phyloP scores from a whole-genome alignment of 64 coral and sea anemone genomes.

The Pachyseris speciosa region DNA sequence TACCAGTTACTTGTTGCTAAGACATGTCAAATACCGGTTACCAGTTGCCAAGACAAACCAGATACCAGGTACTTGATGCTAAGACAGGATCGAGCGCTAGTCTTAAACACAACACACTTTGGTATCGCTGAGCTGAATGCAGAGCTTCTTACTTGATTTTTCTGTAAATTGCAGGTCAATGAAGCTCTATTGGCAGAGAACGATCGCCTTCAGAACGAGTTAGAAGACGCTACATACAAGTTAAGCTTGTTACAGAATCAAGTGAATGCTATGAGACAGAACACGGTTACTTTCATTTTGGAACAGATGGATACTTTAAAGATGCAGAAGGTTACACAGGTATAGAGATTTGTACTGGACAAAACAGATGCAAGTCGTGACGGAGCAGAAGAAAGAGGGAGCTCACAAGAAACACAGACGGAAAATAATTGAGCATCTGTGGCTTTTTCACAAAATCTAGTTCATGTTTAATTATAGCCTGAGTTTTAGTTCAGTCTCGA shows the following conservation, averaged over 20 bases:
- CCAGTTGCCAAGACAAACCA: no score
- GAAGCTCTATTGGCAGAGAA: conserved; percentile 80
- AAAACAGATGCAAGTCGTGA: background rate
- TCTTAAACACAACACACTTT: no score
- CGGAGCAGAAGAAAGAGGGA: background rate
- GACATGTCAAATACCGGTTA: no score
- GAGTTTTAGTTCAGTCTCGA: background rate
- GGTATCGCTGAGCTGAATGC: no score
- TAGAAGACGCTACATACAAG: conserved; percentile 82
- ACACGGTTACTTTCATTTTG: conserved; percentile 94
- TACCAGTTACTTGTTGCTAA: no score
- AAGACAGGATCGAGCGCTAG: no score
- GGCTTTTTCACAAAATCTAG: no score
- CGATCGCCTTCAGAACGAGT: conserved; percentile 66
- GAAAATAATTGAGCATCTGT: no score
- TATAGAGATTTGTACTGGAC: conserved; percentile 39
- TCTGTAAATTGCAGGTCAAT: conserved; percentile 43
- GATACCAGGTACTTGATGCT: no score
- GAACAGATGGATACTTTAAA: conserved; percentile 98
- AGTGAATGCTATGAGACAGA: conserved; percentile 75
- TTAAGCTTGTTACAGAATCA: conserved; percentile 76
- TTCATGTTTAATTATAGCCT: no score
- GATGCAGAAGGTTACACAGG: conserved; percentile 88
- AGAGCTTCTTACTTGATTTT: background rate
- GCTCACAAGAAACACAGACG: background rate